Evolutionary conservation across 2,888 invertebrate genomes (phyloP).

Genomic region (Drosophila paranaensis): DNA sequence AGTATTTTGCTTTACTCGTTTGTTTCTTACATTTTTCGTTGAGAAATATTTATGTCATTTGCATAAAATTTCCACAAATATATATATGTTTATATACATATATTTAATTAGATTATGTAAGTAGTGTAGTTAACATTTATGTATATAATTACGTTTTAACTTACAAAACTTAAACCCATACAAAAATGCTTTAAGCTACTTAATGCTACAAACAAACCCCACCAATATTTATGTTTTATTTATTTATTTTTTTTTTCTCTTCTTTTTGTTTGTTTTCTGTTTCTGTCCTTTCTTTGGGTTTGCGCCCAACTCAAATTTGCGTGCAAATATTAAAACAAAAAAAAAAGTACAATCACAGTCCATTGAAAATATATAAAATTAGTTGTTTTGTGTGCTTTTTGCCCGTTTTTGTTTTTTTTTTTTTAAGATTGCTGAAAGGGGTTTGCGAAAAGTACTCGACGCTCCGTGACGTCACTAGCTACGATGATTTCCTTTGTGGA

Average conservation of each 20-base stretch:
- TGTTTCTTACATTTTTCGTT: constrained; percentile 54
- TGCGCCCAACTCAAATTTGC: constrained; percentile 47
- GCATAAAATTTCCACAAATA: constrained; percentile 44
- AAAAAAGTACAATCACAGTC: constrained; percentile 78
- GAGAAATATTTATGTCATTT: constrained; percentile 42
- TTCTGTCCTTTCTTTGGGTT: constrained; percentile 43
- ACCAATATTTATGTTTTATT: constrained; percentile 59
- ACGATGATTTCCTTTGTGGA: constrained; percentile 46
- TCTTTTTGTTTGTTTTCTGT: constrained; percentile 46
- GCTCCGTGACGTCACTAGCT: constrained; percentile 21
- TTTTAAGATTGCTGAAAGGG: constrained; percentile 38
- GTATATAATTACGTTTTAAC: constrained; percentile 73
- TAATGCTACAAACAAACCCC: constrained; percentile 68
- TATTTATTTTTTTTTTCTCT: constrained; percentile 39
- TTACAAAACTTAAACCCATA: constrained; percentile 77
- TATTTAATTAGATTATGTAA: constrained; percentile 26
- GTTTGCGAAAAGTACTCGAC: constrained; percentile 40
- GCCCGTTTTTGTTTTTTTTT: constrained; percentile 22
- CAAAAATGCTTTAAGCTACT: constrained; percentile 74
- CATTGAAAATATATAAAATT: constrained; percentile 75
- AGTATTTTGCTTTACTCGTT: constrained; percentile 32
- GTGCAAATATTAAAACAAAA: constrained; percentile 64
- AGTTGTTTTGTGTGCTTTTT: constrained; percentile 64
- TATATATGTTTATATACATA: constrained; percentile 25
- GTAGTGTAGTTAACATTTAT: constrained; percentile 66